Conservation (phyloP, 2,888 invertebrate species). For the Quadroppia sp. region DNA sequence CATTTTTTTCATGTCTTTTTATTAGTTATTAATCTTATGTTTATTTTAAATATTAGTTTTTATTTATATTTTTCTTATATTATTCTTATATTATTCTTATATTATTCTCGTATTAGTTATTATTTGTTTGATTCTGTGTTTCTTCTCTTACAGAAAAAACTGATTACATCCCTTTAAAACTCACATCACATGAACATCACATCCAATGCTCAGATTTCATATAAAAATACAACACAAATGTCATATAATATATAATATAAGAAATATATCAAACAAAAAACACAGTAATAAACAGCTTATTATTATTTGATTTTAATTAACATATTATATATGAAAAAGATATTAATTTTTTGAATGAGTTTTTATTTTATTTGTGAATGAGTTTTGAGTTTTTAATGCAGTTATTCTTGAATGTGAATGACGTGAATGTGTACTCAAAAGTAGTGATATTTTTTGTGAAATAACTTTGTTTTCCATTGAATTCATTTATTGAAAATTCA, state of each 20-base stretch:
- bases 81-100: too few species aligned
- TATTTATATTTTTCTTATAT: too few species aligned
- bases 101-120: neutral
- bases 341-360: too few species aligned
- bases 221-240: too few species aligned
- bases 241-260: neutral
- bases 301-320: neutral
- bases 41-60: neutral
- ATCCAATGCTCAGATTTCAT: too few species aligned
- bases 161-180: conserved; percentile 21
- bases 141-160: conserved; percentile 11
- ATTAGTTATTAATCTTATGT: neutral
- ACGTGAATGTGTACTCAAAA: too few species aligned
- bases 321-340: too few species aligned
- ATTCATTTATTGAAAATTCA: neutral
- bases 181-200: neutral
- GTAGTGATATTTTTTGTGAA: too few species aligned
- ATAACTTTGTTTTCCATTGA: neutral
- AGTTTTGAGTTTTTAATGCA: neutral
- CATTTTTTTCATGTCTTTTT: neutral
- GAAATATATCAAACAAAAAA: neutral
- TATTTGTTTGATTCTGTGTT: neutral
- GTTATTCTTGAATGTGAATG: neutral
- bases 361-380: neutral
- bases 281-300: neutral